phyloP scores from a whole-genome alignment of 2,888 invertebrate species.

The Calephelis perditalis region DNA sequence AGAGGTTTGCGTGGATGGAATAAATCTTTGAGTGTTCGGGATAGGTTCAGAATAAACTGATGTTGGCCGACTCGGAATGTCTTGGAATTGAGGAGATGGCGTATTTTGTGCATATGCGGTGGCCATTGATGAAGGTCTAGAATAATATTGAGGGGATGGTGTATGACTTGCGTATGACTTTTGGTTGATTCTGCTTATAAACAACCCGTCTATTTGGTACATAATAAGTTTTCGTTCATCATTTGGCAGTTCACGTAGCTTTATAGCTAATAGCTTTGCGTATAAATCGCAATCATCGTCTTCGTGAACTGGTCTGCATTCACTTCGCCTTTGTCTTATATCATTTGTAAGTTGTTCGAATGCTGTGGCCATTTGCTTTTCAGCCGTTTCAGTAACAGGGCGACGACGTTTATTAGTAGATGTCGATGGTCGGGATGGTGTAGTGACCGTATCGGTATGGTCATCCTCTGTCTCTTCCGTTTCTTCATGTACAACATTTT shows the following conservation, averaged over 20 bases:
- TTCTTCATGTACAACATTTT: conserved; percentile 22
- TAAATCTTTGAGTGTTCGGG: too few species aligned
- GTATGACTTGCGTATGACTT: conserved; percentile 20
- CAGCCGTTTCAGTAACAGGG: conserved; percentile 28
- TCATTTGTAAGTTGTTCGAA: conserved; percentile 31
- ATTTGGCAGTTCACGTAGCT: conserved; percentile 30
- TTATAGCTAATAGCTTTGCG: conserved; percentile 33
- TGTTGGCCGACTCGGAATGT: conserved; percentile 28
- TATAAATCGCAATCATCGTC: conserved; percentile 36
- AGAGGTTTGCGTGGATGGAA: too few species aligned
- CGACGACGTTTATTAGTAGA: conserved; percentile 25
- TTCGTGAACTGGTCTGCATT: conserved; percentile 24
- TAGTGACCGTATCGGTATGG: conserved; percentile 23
- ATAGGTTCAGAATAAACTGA: conserved; percentile 25
- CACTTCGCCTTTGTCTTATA: conserved; percentile 25
- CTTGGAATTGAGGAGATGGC: conserved; percentile 22
- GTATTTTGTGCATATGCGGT: conserved; percentile 18
- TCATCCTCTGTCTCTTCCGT: conserved; percentile 25
- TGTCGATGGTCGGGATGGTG: conserved; percentile 22
- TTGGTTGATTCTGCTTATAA: conserved; percentile 28
- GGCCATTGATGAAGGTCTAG: conserved; percentile 19
- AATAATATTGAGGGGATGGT: conserved; percentile 20
- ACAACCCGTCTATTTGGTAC: conserved; percentile 31
- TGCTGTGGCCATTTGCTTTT: conserved; percentile 22
- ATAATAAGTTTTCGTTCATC: conserved; percentile 30